These are phyloP conservation scores for Tylochromis polylepis DNA, from an alignment of 2,113 vertebrate genomes.

Conservation along the genomic window DNA sequence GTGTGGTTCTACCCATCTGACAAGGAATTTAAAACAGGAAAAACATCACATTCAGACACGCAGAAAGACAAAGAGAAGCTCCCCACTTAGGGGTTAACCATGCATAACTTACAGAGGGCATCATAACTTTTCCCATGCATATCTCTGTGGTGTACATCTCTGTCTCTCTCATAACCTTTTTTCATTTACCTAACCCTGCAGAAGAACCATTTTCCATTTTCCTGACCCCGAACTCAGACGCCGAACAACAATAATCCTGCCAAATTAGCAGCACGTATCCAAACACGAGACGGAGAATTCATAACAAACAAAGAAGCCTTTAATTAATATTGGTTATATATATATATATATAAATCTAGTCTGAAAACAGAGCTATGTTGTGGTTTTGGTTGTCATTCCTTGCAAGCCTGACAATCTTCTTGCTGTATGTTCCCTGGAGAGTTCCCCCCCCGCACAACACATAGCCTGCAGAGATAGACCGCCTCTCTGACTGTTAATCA, in stretches of 20 bases:
- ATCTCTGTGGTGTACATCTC: not conserved
- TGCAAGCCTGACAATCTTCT: slow-evolving; percentile 33
- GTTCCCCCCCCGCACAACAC: not conserved
- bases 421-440: slow-evolving; percentile 30
- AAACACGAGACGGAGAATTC: slow-evolving; percentile 18
- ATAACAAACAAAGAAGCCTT: slow-evolving; percentile 57
- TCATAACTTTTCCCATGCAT: slow-evolving; percentile 30
- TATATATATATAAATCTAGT: slow-evolving; percentile 44
- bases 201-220: slow-evolving; percentile 28
- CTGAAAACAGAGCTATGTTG: slow-evolving; percentile 44
- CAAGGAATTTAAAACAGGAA: slow-evolving; percentile 41
- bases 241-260: slow-evolving; percentile 33
- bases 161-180: slow-evolving; percentile 40
- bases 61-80: not conserved
- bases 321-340: slow-evolving; percentile 56
- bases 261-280: not conserved
- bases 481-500: slow-evolving; percentile 20
- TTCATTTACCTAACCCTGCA: slow-evolving; percentile 50
- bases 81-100: slow-evolving; percentile 3
- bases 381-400: slow-evolving; percentile 55
- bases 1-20: slow-evolving; percentile 29
- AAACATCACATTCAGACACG: not conserved
- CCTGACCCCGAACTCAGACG: slow-evolving; percentile 22
- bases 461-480: slow-evolving; percentile 15
- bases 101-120: not conserved